Conservation (phyloP, 2,797 vertebrate genomes). For the Potorous gilbertii region DNA sequence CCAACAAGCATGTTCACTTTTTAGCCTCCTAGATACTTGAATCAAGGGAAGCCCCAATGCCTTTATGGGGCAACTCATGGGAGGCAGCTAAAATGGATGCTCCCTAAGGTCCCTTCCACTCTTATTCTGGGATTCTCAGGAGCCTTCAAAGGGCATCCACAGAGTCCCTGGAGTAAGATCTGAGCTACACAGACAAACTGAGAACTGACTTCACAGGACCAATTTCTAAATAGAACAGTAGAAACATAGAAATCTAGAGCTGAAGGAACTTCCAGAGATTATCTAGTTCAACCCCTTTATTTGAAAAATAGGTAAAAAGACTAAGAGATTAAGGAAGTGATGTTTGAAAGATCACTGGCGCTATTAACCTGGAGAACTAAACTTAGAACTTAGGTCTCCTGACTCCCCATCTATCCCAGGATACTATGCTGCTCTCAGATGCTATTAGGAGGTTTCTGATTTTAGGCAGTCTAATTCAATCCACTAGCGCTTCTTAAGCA, state of each 20-base stretch:
- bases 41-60: neutral
- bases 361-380: neutral
- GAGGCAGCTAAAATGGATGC: neutral
- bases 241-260: neutral
- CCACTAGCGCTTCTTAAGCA: neutral
- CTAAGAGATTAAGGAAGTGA: neutral
- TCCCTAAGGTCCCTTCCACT: neutral
- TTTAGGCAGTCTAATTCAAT: neutral
- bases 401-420: neutral
- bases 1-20: neutral
- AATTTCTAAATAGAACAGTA: neutral
- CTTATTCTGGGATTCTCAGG: neutral
- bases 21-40: neutral
- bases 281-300: neutral
- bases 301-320: neutral
- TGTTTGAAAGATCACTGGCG: neutral
- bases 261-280: neutral
- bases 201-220: neutral
- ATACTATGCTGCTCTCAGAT: neutral
- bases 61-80: neutral
- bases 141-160: neutral
- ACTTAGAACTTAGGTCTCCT: neutral
- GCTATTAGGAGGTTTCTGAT: neutral
- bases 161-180: neutral
- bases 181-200: neutral